phyloP scores from a whole-genome alignment of 1,140 invertebrate species.

The Heliconius nattereri region DNA sequence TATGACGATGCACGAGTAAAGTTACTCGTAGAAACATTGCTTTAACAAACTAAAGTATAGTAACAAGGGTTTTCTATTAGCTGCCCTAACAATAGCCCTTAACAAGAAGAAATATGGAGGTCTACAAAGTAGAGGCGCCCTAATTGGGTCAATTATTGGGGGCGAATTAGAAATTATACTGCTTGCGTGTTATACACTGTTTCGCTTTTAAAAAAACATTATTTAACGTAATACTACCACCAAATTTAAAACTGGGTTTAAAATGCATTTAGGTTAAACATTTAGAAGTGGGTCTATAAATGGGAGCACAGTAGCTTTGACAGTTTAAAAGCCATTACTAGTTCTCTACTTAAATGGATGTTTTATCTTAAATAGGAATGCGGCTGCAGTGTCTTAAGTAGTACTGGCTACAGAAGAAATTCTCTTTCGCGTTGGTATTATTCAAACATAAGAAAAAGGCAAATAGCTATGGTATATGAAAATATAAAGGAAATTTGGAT shows the following conservation, averaged over 20 bases:
- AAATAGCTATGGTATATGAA: background rate
- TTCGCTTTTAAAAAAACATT: background rate
- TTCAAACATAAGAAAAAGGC: too few species aligned
- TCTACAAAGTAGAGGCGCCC: background rate
- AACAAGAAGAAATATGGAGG: background rate
- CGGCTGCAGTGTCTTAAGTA: background rate
- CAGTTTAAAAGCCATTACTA: conserved; percentile 13
- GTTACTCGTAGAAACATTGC: background rate
- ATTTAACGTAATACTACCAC: background rate
- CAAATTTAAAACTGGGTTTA: background rate
- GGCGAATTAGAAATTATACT: background rate
- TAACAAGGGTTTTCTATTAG: conserved; percentile 7
- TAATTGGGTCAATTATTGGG: conserved; percentile 6
- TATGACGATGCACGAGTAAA: background rate
- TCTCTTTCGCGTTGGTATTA: background rate
- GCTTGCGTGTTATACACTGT: background rate
- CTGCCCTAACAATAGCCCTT: background rate
- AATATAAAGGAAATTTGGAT: too few species aligned
- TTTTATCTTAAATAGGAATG: conserved; percentile 3
- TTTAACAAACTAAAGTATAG: background rate
- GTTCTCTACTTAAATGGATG: conserved; percentile 3
- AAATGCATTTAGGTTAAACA: background rate
- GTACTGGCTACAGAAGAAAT: background rate
- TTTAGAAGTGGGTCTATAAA: background rate
- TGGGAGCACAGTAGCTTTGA: conserved; percentile 4